Evolutionary conservation across 2,113 vertebrate species (phyloP).

Genomic region (Neogobius melanostomus): DNA sequence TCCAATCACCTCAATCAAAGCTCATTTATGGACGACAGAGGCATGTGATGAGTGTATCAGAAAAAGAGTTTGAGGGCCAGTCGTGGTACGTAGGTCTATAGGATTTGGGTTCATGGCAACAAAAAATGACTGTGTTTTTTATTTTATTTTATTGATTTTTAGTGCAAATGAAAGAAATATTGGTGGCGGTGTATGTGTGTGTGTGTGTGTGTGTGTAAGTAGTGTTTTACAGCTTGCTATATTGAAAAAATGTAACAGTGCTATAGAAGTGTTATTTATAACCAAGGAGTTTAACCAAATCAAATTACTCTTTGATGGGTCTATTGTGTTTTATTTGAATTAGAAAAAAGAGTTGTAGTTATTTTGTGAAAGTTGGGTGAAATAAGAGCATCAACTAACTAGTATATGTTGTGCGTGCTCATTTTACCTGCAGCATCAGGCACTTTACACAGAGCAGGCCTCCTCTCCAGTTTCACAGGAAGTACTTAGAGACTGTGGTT

Average conservation of each 20-base stretch:
- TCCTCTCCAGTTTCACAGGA: conserved; percentile 62
- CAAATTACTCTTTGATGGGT: too few species aligned
- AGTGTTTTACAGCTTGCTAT: too few species aligned
- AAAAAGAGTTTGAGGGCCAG: conserved; percentile 27
- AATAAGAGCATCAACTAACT: conserved; percentile 32
- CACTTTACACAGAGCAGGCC: conserved; percentile 39
- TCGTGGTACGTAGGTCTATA: conserved; percentile 12
- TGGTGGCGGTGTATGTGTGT: too few species aligned
- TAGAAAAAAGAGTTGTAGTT: not conserved
- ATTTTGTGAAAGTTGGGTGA: conserved; percentile 20
- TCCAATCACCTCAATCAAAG: conserved; percentile 75
- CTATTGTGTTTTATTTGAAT: too few species aligned
- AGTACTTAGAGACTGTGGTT: conserved; percentile 68
- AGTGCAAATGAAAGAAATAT: too few species aligned
- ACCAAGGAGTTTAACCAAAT: too few species aligned
- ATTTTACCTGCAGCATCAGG: conserved; percentile 4
- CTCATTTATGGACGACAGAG: conserved; percentile 67
- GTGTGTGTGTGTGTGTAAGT: too few species aligned
- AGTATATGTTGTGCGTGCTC: not conserved
- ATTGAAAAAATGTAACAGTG: too few species aligned
- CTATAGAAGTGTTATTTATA: too few species aligned
- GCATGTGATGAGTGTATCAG: conserved; percentile 70
- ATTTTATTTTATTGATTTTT: too few species aligned
- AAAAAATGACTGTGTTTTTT: not conserved
- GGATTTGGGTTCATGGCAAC: not conserved